Evolutionary conservation across 2,888 invertebrate species (phyloP).

Genomic region (Orthosia gracilis): DNA sequence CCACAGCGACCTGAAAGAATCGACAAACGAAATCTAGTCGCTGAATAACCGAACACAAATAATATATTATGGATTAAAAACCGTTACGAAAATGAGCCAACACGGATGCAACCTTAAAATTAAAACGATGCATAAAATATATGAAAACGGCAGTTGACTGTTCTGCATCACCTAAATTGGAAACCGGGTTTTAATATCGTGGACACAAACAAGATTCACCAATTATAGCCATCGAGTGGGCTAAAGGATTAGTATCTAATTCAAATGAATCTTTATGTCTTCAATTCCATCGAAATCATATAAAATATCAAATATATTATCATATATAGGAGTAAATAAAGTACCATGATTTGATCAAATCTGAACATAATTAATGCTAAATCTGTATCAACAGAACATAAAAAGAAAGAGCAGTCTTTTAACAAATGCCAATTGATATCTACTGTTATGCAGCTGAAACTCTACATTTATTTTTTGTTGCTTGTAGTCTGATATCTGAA

Average conservation of each 20-base stretch:
- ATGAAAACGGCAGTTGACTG: constrained; percentile 55
- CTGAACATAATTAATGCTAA: neutral
- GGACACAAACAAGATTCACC: constrained; percentile 75
- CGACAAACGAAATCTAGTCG: neutral
- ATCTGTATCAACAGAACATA: neutral
- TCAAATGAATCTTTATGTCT: constrained; percentile 25
- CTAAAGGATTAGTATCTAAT: constrained; percentile 72
- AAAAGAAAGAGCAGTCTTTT: constrained; percentile 20
- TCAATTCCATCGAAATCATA: neutral
- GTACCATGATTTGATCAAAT: neutral
- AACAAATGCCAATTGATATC: constrained; percentile 14
- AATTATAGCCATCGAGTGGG: constrained; percentile 81
- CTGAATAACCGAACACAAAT: neutral
- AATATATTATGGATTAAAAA: constrained; percentile 52
- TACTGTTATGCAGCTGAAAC: constrained; percentile 7
- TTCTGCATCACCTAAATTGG: constrained; percentile 77
- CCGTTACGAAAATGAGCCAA: constrained; percentile 54
- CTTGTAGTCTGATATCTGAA: neutral
- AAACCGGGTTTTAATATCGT: constrained; percentile 78
- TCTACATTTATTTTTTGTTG: neutral
- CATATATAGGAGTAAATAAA: neutral
- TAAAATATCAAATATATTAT: neutral
- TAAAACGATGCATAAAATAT: constrained; percentile 63
- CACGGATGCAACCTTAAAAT: constrained; percentile 51
- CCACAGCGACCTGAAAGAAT: neutral